Conservation (phyloP, 2,888 invertebrate genomes). For the Aspidiotus rigidus region DNA sequence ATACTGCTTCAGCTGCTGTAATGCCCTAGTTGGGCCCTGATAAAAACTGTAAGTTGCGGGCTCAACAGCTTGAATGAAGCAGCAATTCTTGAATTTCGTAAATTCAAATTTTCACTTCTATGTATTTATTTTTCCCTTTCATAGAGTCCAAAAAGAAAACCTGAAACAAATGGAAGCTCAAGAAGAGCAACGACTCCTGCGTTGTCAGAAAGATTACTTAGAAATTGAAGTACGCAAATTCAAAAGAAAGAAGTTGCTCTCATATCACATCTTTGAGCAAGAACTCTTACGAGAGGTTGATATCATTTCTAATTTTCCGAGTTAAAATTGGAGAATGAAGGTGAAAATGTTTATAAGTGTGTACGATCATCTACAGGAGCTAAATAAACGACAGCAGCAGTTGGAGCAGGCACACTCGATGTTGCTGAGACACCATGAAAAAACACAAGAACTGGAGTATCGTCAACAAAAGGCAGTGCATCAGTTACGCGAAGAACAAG, state of each 20-base stretch:
- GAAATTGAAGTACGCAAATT: constrained; percentile 88
- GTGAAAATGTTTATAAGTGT: constrained; percentile 11
- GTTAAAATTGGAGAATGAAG: background rate
- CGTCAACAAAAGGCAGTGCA: constrained; percentile 92
- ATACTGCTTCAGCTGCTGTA: background rate
- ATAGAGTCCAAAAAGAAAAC: constrained; percentile 80
- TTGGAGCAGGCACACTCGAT: constrained; percentile 89
- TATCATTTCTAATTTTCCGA: no score
- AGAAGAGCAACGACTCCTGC: constrained; percentile 76
- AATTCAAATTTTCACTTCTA: background rate
- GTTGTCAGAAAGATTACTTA: constrained; percentile 81
- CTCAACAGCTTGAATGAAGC: background rate
- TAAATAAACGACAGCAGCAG: constrained; percentile 89
- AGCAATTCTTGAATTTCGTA: background rate
- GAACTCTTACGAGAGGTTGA: constrained; percentile 78
- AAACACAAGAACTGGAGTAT: constrained; percentile 91
- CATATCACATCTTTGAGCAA: constrained; percentile 79
- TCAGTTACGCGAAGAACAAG: constrained; percentile 76
- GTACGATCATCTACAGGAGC: constrained; percentile 56
- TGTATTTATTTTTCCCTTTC: background rate
- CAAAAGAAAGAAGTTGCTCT: constrained; percentile 77
- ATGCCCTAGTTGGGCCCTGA: no score
- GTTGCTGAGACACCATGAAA: constrained; percentile 91
- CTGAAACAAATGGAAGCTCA: constrained; percentile 83
- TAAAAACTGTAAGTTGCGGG: no score